These are phyloP conservation scores for Hypomecis punctinalis DNA, from an alignment of 2,888 invertebrate species.

Conservation along the genomic window DNA sequence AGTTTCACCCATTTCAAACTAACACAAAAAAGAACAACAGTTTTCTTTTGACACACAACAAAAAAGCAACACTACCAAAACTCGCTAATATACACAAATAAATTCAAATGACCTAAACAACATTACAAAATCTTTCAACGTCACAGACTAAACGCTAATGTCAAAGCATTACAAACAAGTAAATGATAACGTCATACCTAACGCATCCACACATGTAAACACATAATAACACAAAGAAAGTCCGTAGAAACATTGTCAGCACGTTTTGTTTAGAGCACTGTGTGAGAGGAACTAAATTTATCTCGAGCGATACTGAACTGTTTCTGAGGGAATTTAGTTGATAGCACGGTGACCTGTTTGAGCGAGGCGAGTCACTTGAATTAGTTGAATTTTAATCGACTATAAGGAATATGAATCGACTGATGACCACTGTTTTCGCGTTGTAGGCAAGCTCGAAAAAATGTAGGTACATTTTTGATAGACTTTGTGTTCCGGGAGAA, in stretches of 20 bases:
- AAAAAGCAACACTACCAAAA: too few species aligned
- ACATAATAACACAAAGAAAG: constrained; percentile 34
- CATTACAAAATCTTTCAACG: background rate
- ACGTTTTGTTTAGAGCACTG: constrained; percentile 8
- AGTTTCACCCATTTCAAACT: too few species aligned
- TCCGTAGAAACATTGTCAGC: constrained; percentile 26
- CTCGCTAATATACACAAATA: background rate
- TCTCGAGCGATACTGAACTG: constrained; percentile 10
- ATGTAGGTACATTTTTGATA: too few species aligned
- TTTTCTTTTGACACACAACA: too few species aligned
- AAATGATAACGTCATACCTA: constrained; percentile 26
- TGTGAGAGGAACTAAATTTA: constrained; percentile 25
- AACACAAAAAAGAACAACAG: too few species aligned
- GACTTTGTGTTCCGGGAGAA: too few species aligned
- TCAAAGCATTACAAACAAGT: background rate
- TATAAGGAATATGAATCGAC: too few species aligned
- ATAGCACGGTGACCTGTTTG: constrained; percentile 24
- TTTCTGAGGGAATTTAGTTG: constrained; percentile 8
- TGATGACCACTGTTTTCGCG: too few species aligned
- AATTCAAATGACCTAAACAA: background rate
- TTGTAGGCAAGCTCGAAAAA: too few species aligned
- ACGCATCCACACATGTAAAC: constrained; percentile 34
- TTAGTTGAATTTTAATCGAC: background rate
- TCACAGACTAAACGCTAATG: background rate
- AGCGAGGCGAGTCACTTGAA: constrained; percentile 12